Conservation (phyloP, 2,113 vertebrate genomes). For the Jacana jacana region DNA sequence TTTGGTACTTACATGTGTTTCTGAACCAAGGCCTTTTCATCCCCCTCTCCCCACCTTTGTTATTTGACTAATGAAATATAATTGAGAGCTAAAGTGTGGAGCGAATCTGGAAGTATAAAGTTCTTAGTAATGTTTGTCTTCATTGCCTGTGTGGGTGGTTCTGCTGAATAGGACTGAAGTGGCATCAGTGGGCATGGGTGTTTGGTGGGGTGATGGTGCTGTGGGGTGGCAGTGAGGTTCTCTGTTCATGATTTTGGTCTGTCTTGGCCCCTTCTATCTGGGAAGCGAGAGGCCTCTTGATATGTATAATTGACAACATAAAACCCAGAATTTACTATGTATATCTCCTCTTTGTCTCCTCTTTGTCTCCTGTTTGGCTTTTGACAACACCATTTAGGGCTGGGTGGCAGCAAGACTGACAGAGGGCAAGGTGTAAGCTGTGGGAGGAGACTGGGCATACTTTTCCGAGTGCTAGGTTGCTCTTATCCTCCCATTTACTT, state of each 20-base stretch:
- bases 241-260: not conserved
- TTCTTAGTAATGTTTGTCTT: not conserved
- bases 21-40: not conserved
- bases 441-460: not conserved
- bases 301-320: not conserved
- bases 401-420: not conserved
- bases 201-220: not conserved
- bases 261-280: not conserved
- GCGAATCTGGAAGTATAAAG: not conserved
- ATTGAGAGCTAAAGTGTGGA: not conserved
- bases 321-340: not conserved
- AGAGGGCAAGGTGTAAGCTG: not conserved
- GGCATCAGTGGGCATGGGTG: too few species aligned
- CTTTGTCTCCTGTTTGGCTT: not conserved
- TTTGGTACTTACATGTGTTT: rapidly evolving
- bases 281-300: not conserved
- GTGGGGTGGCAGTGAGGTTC: not conserved
- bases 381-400: not conserved
- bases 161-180: not conserved
- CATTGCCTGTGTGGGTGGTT: not conserved
- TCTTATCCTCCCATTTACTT: not conserved
- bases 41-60: not conserved
- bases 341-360: not conserved
- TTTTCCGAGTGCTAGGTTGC: not conserved
- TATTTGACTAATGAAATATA: not conserved